Evolutionary conservation across 2,113 vertebrate genomes (phyloP), one percentile per base, ranked within the genome.

Genomic region (Lepus americanus): DNA sequence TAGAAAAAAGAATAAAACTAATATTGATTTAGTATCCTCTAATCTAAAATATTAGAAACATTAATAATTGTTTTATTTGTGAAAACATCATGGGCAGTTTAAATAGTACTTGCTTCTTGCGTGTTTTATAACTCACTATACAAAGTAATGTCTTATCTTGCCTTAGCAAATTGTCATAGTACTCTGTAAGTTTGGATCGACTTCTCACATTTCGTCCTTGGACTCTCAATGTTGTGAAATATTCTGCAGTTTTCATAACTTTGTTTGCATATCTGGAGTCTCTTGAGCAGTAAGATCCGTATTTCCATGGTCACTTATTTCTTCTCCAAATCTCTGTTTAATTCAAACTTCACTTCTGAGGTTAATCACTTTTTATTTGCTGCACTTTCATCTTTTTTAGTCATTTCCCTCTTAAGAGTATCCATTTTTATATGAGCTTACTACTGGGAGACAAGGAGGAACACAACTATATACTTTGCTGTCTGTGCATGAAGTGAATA

Each of bases 11-110:
- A 85, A 4, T 69, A 53, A 89, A 94, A 49, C 36, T 72, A 33
- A 79, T 66, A 74, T 23, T 73, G 84, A 39, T 80, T 80, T 80
- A 86, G 17, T 79, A 25, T 80, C 67, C 10, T 67, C 0, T 93
- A 81, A 70, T 59, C 76, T 11, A 80, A 79, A 91, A 76, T 12
- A 44, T 76, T 53, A 44, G 78, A 94, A 85, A 61, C 63, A 72
- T 22, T 92, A 69, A 72, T 33, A 77, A 77, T 97, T 89, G 82
- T 23, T 59, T 87, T 83, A 17, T 87, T 64, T 81, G 29, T 90
- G 49, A 53, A 88, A 77, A 63, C 19, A 84, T 7, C 25, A 72
- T 3, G 20, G 73, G 27, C 74, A 80, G 31, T 81, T 88, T 87
- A 12, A 94, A 73, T 1, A 66, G 33, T 80, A 19, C 51, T 76